Evolutionary conservation across 2,888 invertebrate species (phyloP), one percentile per base, ranked within the genome.

Genomic region (Aradus depressus): DNA sequence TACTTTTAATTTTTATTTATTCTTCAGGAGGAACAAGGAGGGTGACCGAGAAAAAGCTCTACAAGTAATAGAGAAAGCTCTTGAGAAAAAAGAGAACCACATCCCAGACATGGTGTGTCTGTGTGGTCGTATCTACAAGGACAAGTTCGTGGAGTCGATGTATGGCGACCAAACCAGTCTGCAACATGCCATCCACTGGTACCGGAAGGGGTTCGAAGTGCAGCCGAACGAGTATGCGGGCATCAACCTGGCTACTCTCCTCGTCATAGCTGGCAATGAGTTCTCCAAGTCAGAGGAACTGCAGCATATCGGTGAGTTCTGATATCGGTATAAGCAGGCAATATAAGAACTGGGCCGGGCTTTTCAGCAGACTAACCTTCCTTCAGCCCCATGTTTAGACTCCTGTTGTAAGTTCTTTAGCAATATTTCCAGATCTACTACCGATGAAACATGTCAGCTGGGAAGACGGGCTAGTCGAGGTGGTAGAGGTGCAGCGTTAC

Each of bases 211-310:
- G 43, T 98, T 98, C 67, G 92, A 96, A 69, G 86, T 95, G 41
- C 96, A 97, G 67, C 97, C 96, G 1, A 93, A 97, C 68, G 97
- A 97, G 72, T 98, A 97, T 72, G 96, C 97, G 22, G 98, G 97
- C 50, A 96, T 98, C 57, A 98, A 98, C 74, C 75, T 98, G 63
- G 97, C 97, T 31, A 98, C 98, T 1, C 73, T 98, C 34, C 73
- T 99, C 52, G 95, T 97, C 50, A 95, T 97, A 62, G 90, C 87
- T 59, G 97, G 98, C 44, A 90, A 92, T 67, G 90, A 93, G 65
- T 93, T 98, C 66, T 83, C 86, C 52, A 84, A 85, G 68, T 92
- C 86, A 28, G 84, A 85, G 65, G 92, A 92, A 66, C 69, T 93
- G 21, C 90, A 90, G 64, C 88, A 89, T 62, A 90, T 93, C 62